Evolutionary conservation across 2,113 vertebrate genomes (phyloP), one percentile per base, ranked within the genome.

Genomic region (Trogon surrucura): DNA sequence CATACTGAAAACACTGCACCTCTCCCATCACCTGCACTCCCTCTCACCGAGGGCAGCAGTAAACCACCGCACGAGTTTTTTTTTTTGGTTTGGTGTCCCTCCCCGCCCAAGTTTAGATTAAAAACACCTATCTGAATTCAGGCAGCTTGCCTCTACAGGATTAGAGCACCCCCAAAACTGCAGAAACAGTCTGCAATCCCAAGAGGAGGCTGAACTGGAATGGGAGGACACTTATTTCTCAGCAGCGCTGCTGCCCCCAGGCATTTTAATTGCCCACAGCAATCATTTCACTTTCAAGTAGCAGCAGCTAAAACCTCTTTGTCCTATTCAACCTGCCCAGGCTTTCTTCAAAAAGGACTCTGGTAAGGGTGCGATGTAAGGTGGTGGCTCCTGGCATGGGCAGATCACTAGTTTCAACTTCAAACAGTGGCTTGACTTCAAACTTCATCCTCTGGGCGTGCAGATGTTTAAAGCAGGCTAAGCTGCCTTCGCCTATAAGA

Each of bases 1-100:
- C 23, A 7, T 72, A 51, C 5, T 3, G 15, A 65, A 19, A 44
- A 58, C 0, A 0, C 22, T 13, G 6, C 0, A 0, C 14, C 13
- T 29, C 10, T 17, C 23, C 16, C 0, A 0, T 13, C 4, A 20
- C 9, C 25, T 19, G 26, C 17, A 18, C 2, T 50, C 30, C 45
- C 47, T 13, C 16, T 71, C 22, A 57, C 7, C 11, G 27, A 56
- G 14, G 29, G 36, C 38, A n/a, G 32, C 47, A 80, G 7, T 54
- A 88, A 90, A 34, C 8, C 32, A 64, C 16, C 12, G 5, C 17
- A 6, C 60, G 8, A 3, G 4, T 13, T 0, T 8, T n/a, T 20
- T 34, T 36, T 27, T 27, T 13, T 41, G n/a, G n/a, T n/a, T n/a
- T n/a, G n/a, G 9, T 41, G 38, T 9, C 11, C 11, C 38, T 11